phyloP scores from a whole-genome alignment of 1,140 invertebrate genomes.

The Calliopsis andreniformis region DNA sequence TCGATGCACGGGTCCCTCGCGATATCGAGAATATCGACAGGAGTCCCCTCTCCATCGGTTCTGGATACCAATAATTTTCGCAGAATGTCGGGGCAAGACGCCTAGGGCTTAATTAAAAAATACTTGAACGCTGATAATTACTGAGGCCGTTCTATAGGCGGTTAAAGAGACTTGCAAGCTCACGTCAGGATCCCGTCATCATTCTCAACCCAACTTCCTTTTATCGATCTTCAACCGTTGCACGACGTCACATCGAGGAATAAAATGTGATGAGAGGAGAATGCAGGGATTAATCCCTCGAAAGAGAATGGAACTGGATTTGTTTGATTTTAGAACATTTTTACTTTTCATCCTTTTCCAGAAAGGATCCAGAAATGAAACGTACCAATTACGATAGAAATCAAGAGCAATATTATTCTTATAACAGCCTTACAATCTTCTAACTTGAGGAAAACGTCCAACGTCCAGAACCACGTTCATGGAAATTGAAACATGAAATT shows the following conservation, averaged over 20 bases:
- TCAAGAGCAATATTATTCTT: no score
- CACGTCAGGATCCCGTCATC: constrained; percentile 29
- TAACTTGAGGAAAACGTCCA: no score
- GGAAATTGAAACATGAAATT: no score
- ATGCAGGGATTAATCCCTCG: no score
- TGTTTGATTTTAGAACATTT: no score
- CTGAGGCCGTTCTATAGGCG: background rate
- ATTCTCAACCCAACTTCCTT: background rate
- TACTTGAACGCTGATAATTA: constrained; percentile 41
- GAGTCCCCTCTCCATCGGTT: constrained; percentile 33
- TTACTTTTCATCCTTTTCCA: no score
- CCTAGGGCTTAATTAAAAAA: constrained; percentile 67
- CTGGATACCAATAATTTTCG: constrained; percentile 54
- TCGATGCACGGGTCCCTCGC: constrained; percentile 35
- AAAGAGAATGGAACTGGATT: no score
- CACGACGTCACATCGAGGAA: background rate
- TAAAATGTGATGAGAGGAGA: background rate
- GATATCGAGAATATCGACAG: constrained; percentile 61
- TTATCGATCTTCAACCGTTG: background rate
- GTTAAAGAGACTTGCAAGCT: background rate
- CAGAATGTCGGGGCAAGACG: constrained; percentile 33
- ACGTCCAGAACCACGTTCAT: no score
- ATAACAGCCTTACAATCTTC: no score
- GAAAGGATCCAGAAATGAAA: no score
- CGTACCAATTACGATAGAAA: no score